phyloP scores from a whole-genome alignment of 1,140 invertebrate species.

The Drosophila lini region DNA sequence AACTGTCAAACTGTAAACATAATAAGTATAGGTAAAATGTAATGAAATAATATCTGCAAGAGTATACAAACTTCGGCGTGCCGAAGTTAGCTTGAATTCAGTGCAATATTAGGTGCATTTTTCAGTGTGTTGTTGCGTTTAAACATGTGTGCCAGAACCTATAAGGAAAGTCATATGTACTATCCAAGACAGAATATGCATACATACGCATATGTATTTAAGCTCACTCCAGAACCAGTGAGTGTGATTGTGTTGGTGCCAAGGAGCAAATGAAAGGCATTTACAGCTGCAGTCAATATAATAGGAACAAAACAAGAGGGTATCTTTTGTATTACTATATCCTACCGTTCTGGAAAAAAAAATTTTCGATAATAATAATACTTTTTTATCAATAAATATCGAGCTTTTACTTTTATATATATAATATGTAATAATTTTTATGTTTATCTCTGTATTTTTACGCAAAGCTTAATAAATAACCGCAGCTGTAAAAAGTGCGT shows the following conservation, averaged over 20 bases:
- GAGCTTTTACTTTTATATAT: not conserved
- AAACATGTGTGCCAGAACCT: slow-evolving; percentile 1
- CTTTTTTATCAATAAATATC: not conserved
- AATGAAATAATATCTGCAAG: too few relatives aligned
- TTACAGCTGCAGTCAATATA: not conserved
- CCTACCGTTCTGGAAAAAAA: not conserved
- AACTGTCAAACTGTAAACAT: too few relatives aligned
- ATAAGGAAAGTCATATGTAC: not conserved
- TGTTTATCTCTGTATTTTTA: not conserved
- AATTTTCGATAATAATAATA: too few relatives aligned
- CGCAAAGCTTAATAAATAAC: not conserved
- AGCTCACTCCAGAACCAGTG: not conserved
- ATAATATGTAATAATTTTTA: too few relatives aligned
- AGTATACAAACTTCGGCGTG: too few relatives aligned
- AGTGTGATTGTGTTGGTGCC: not conserved
- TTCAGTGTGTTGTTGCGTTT: not conserved
- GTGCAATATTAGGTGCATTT: not conserved
- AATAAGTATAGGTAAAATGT: too few relatives aligned
- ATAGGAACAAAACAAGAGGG: not conserved
- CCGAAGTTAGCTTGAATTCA: not conserved
- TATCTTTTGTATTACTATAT: not conserved
- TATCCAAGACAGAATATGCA: not conserved
- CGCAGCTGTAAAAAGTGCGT: slow-evolving; percentile 6
- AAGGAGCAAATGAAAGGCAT: not conserved
- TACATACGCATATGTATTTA: not conserved